These are phyloP conservation scores for Panonychus citri DNA, from an alignment of 1,140 invertebrate species.

Conservation along the genomic window DNA sequence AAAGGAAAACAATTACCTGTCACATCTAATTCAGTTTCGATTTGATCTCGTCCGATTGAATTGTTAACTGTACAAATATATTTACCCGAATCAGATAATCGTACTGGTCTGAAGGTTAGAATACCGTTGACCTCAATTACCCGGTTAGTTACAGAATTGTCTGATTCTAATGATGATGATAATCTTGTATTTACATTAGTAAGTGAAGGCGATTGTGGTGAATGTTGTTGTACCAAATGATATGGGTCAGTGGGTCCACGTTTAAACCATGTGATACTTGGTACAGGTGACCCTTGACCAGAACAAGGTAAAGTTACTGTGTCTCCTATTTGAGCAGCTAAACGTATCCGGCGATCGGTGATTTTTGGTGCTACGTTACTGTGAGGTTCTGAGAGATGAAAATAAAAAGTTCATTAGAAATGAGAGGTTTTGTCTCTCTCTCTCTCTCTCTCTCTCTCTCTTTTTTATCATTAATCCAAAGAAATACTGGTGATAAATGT, in stretches of 20 bases:
- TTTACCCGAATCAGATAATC: slow-evolving; percentile 14
- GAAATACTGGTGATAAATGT: too few species aligned
- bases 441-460: too few species aligned
- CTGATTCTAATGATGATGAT: too few species aligned
- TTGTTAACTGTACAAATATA: slow-evolving; percentile 19
- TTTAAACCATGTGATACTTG: slow-evolving; percentile 13
- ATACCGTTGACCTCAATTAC: slow-evolving; percentile 5
- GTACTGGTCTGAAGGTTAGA: slow-evolving; percentile 11
- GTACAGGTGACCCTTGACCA: slow-evolving; percentile 18
- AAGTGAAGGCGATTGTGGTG: not conserved
- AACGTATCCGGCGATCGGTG: slow-evolving; percentile 8
- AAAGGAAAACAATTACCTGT: too few species aligned
- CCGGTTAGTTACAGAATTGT: too few species aligned
- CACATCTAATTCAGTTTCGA: slow-evolving; percentile 16
- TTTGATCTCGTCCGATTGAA: slow-evolving; percentile 16
- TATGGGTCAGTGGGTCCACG: too few species aligned
- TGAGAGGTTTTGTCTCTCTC: too few species aligned
- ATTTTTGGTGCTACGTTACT: slow-evolving; percentile 18
- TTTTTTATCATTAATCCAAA: too few species aligned
- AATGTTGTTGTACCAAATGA: too few species aligned
- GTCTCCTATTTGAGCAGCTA: slow-evolving; percentile 18
- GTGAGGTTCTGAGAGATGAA: slow-evolving; percentile 24
- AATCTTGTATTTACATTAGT: too few species aligned
- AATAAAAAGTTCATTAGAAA: not conserved
- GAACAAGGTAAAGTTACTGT: slow-evolving; percentile 23